phyloP scores from a whole-genome alignment of 2,113 vertebrate species.

The Rutilus rutilus region DNA sequence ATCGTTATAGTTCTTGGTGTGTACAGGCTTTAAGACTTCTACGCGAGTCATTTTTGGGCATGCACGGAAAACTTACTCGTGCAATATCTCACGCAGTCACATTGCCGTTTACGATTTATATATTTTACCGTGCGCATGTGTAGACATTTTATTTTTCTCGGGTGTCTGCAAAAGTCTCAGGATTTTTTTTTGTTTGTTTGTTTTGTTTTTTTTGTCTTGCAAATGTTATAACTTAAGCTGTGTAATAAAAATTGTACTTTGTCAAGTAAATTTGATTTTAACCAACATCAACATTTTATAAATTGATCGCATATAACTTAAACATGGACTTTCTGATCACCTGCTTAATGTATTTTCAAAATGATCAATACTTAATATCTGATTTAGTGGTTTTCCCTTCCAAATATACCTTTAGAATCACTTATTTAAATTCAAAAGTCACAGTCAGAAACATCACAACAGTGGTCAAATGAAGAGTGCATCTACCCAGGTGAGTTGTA shows the following conservation, averaged over 20 bases:
- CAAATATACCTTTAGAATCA: too few relatives aligned
- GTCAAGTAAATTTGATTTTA: not conserved
- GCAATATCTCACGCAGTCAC: too few relatives aligned
- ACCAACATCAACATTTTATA: not conserved
- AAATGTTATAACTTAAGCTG: not conserved
- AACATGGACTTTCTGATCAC: not conserved
- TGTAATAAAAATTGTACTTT: not conserved
- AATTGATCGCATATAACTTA: not conserved
- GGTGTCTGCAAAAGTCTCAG: slow-evolving; percentile 1
- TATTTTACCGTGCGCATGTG: not conserved
- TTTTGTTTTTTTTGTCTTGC: not conserved
- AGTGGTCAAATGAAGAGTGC: not conserved
- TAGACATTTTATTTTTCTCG: not conserved
- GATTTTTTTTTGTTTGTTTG: not conserved
- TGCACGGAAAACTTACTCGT: too few relatives aligned
- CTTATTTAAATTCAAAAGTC: too few relatives aligned
- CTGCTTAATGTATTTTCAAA: not conserved
- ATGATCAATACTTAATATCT: not conserved
- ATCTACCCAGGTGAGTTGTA: slow-evolving; percentile 18
- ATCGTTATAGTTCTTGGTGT: too few relatives aligned
- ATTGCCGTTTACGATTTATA: not conserved
- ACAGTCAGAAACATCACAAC: not conserved
- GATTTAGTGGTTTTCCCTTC: not conserved
- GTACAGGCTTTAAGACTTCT: too few relatives aligned
- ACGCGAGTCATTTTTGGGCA: too few relatives aligned